These are phyloP conservation scores for Pachypeltis micranthus DNA, from an alignment of 1,140 invertebrate species.

Conservation along the genomic window DNA sequence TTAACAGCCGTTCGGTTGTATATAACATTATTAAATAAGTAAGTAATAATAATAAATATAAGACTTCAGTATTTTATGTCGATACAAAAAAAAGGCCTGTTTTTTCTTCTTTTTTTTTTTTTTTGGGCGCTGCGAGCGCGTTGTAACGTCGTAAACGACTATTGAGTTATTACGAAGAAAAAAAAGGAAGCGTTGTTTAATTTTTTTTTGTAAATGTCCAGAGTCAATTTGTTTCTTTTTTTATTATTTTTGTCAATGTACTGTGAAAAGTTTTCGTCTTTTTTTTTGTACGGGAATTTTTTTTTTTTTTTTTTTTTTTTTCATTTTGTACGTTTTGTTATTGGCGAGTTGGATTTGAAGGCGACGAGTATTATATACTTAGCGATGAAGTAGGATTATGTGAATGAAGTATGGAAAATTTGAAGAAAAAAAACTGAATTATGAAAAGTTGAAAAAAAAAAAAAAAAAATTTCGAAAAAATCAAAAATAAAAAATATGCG, in stretches of 20 bases:
- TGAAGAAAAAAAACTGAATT: constrained; percentile 1
- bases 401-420: background rate
- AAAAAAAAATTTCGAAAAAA: background rate
- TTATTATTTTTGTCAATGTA: background rate
- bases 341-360: background rate
- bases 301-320: background rate
- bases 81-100: background rate
- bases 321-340: constrained; percentile 4
- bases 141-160: background rate
- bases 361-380: constrained; percentile 5
- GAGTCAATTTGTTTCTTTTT: constrained; percentile 7
- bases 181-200: background rate
- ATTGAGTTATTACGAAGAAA: background rate
- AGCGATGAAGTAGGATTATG: constrained; percentile 4
- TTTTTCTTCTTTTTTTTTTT: background rate
- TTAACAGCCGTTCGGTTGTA: constrained; percentile 14
- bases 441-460: background rate
- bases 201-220: constrained; percentile 11
- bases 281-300: background rate
- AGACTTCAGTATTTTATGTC: constrained; percentile 15
- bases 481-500: background rate
- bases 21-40: constrained; percentile 8
- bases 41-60: constrained; percentile 11
- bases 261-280: background rate
- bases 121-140: background rate